phyloP scores from a whole-genome alignment of 1,140 invertebrate genomes.

The Eupristina koningsbergeri region DNA sequence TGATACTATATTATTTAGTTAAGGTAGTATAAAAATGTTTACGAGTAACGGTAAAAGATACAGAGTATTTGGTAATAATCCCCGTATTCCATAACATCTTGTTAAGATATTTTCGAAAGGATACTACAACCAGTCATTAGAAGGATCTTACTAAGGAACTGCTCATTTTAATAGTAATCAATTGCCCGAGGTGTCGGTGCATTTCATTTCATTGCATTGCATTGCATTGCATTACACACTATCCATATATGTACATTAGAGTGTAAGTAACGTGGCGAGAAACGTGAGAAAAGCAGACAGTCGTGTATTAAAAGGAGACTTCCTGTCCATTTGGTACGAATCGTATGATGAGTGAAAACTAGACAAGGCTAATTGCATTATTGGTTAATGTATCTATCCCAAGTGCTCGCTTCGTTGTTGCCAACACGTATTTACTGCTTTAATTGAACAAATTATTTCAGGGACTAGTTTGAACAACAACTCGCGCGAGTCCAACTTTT shows the following conservation, averaged over 20 bases:
- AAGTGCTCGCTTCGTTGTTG: not conserved
- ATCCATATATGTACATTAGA: not conserved
- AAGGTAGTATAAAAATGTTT: not conserved
- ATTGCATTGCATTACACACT: not conserved
- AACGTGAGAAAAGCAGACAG: not conserved
- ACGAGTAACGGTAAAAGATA: constrained; percentile 29
- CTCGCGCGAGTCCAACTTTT: not conserved
- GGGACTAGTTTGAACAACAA: not conserved
- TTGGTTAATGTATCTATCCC: not conserved
- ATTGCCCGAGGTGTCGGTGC: constrained; percentile 18
- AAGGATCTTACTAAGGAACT: constrained; percentile 15
- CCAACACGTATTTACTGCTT: not conserved
- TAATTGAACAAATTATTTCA: constrained; percentile 19
- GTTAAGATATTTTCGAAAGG: constrained; percentile 1
- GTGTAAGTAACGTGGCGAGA: not conserved
- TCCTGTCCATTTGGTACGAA: not conserved
- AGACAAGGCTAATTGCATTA: constrained; percentile 28
- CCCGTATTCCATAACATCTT: constrained; percentile 13
- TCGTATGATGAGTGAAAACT: constrained; percentile 17
- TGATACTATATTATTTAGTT: constrained; percentile 13
- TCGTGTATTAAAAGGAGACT: constrained; percentile 13
- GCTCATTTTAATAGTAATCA: constrained; percentile 25
- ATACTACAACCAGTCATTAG: constrained; percentile 12
- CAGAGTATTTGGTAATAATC: not conserved
- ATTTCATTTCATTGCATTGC: no score